Evolutionary conservation across 2,113 vertebrate species (phyloP).

Genomic region (Zosterops japonicus): DNA sequence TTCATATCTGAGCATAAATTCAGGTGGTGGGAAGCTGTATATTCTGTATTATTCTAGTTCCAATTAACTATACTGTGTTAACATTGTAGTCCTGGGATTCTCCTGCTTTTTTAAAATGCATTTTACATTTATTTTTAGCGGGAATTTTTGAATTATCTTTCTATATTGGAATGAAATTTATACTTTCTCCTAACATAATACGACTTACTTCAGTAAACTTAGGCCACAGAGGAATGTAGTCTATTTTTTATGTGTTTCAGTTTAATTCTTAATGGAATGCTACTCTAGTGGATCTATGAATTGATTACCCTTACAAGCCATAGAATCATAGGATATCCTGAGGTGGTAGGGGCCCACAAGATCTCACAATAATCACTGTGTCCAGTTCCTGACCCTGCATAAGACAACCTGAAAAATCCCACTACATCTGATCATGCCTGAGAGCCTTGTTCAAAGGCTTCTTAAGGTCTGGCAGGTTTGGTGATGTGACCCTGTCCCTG

Average conservation of each 20-base stretch:
- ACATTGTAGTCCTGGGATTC: background rate
- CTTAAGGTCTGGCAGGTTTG: background rate
- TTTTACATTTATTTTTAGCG: background rate
- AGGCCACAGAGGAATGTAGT: background rate
- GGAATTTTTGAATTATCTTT: background rate
- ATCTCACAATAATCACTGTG: background rate
- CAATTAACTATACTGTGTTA: background rate
- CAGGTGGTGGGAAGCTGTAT: background rate
- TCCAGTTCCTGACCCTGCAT: background rate
- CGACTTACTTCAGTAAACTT: background rate
- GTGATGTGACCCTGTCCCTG: background rate
- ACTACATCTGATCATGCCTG: background rate
- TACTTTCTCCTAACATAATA: background rate
- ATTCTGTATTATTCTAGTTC: background rate
- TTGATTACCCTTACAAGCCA: background rate
- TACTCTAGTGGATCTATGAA: background rate
- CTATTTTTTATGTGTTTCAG: background rate
- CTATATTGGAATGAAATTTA: background rate
- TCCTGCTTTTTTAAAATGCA: background rate
- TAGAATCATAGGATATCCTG: background rate
- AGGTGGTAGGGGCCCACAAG: background rate
- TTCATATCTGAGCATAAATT: background rate
- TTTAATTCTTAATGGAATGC: background rate
- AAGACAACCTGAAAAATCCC: background rate
- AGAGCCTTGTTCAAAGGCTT: background rate